Conservation (phyloP, 2,113 vertebrate species). For the Fulica atra region DNA sequence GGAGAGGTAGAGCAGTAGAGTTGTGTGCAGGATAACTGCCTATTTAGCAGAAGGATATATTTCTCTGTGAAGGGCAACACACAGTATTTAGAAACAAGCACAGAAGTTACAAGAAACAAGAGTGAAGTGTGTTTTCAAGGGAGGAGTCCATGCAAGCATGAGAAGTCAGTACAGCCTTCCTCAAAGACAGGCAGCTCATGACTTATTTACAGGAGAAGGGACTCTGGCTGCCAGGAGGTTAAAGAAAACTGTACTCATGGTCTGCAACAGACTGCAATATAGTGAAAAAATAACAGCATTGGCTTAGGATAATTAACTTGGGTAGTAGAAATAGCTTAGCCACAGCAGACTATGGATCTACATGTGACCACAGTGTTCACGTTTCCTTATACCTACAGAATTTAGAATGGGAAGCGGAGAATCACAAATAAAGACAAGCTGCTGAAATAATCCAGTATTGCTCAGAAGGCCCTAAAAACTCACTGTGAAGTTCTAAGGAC, state of each 20-base stretch:
- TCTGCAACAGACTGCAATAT: background rate
- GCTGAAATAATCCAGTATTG: background rate
- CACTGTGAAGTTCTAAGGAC: background rate
- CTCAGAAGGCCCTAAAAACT: background rate
- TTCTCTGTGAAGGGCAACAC: background rate
- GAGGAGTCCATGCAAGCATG: background rate
- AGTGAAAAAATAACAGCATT: conserved; percentile 32
- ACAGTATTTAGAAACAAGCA: background rate
- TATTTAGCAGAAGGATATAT: background rate
- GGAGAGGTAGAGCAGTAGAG: background rate
- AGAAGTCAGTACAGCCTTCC: background rate
- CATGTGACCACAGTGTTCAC: rapidly evolving
- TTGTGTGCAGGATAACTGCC: background rate
- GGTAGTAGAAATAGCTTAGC: background rate
- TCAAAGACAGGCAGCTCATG: background rate
- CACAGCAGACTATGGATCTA: background rate
- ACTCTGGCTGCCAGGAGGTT: background rate
- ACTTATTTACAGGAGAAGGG: background rate
- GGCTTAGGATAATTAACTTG: background rate
- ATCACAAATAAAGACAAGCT: background rate
- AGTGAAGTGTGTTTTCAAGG: background rate
- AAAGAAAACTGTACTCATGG: background rate
- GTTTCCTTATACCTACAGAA: background rate
- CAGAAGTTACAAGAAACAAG: background rate
- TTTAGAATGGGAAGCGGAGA: background rate